Base-by-base conservation (phyloP, 2,888 invertebrate genomes). In the Caenorhabditis virilis region DNA sequence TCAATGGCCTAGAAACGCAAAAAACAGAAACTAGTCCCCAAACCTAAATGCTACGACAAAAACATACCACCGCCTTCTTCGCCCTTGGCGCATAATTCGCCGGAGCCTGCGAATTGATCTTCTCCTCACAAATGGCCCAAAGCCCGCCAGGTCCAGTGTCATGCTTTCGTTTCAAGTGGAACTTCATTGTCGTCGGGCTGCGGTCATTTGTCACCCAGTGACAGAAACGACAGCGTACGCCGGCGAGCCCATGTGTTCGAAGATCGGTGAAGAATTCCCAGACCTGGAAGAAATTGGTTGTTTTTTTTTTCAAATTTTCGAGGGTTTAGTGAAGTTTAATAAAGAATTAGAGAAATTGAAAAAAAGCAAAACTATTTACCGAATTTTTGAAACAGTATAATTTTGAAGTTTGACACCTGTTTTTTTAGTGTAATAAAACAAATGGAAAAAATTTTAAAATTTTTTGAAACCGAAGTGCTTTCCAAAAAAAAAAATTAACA, bases 201-300 rank as follows among this genome's bases (percentile, higher is more conserved):
- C 76, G 51, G 39, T 76, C 76, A 48, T 76, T 76, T 4, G 74
- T 76, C 11, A 74, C 67, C 76, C 76, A 76, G 35, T 74, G 74
- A 39, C 76, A 76, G 45, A 76, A 76, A 22, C 76, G 48, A 49
- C 76, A 76, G 30, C 76, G 52, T 9, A 76, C 76, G 5, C 76
- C 76, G 1, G 76, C 72, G 18, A 76, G 38, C 11, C 76, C 76
- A 51, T 76, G 68, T 16, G 64, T 50, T 16, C 76, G 62, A 2
- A 76, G 60, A 54, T 76, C 76, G n/a, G 74, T 74, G 71, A 76
- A 76, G 51, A 76, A 76, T 42, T 76, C 76, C 76, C 76, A 76
- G 11, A 75, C 75, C 75, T 75, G 53, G 20, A 69, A 51, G n/a
- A 46, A n/a, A 46, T 26, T 13, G 20, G 20, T n/a, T n/a, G n/a